Evolutionary conservation across 2,888 invertebrate genomes (phyloP).

Genomic region (Cybosia mesomella): DNA sequence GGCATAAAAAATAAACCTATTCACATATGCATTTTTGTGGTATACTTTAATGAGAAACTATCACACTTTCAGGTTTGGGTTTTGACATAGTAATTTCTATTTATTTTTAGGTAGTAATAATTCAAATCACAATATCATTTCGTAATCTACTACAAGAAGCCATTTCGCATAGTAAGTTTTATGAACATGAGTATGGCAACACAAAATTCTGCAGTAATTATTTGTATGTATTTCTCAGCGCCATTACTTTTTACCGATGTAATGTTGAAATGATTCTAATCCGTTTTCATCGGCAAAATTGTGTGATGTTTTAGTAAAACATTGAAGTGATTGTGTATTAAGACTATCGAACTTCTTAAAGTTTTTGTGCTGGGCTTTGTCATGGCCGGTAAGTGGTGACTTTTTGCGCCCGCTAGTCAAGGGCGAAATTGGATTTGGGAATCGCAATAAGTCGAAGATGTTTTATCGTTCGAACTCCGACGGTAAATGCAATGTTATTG

Average conservation of each 20-base stretch:
- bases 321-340: conserved; percentile 84
- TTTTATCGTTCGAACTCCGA: conserved; percentile 88
- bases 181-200: conserved; percentile 66
- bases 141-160: neutral
- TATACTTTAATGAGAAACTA: no score
- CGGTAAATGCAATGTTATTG: conserved; percentile 87
- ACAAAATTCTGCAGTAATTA: conserved; percentile 81
- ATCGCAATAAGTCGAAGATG: conserved; percentile 87
- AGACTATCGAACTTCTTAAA: conserved; percentile 85
- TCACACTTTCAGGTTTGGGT: no score
- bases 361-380: conserved; percentile 89
- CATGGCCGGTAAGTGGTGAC: conserved; percentile 93
- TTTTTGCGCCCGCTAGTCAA: conserved; percentile 86
- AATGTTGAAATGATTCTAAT: conserved; percentile 88
- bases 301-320: conserved; percentile 86
- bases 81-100: no score
- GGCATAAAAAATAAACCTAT: no score
- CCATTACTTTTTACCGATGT: conserved; percentile 87
- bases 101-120: no score
- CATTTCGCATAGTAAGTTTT: neutral
- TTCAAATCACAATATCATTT: neutral
- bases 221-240: conserved; percentile 85
- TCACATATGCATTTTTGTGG: no score
- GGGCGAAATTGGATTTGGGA: conserved; percentile 87
- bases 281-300: conserved; percentile 87